Base-by-base conservation (phyloP, 2,113 vertebrate species). In the Actenoides lindsayi region DNA sequence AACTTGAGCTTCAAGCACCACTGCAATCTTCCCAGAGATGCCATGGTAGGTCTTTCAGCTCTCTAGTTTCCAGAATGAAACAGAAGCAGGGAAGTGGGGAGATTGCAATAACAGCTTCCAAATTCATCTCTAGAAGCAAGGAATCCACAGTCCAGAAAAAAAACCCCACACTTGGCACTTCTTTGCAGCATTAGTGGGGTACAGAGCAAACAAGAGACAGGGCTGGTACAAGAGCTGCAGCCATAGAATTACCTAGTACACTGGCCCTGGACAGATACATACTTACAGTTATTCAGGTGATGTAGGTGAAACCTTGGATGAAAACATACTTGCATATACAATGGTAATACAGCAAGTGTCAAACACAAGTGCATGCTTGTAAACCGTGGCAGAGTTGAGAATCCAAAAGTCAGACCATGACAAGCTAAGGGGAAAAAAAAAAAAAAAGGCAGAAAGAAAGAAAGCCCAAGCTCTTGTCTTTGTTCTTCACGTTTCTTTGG, bases 401-500 rank as follows among this genome's bases (percentile, higher is more conserved):
- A 67, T 33, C 35, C 16, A 89, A 71, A 83, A 85, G 67, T 19
- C 31, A 80, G 27, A 56, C 23, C 8, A 9, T 9, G 19, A 53
- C 15, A 41, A 1, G 8, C 27, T 67, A 12, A 35, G 18, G 16
- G 24, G n/a, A 15, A 14, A 28, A 2, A 18, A 5, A 5, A 5
- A 23, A 44, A 21, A 6, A 21, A 5, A 3, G 6, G 15, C 41
- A 42, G 48, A 48, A 48, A 21, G 23, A 48, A 48, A 27, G 6
- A 9, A 18, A 2, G 24, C 8, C 57, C 46, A 62, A 84, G 56
- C 7, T 71, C 62, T 91, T 71, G 60, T 51, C 33, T 54, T 73
- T 37, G n/a, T 5, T 93, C 78, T 88, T 98, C 95, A 98, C 31
- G 37, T 86, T 87, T 84, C 92, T 83, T 97, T 98, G 83, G 80